phyloP scores from a whole-genome alignment of 2,113 vertebrate species.

The Eclectus roratus region DNA sequence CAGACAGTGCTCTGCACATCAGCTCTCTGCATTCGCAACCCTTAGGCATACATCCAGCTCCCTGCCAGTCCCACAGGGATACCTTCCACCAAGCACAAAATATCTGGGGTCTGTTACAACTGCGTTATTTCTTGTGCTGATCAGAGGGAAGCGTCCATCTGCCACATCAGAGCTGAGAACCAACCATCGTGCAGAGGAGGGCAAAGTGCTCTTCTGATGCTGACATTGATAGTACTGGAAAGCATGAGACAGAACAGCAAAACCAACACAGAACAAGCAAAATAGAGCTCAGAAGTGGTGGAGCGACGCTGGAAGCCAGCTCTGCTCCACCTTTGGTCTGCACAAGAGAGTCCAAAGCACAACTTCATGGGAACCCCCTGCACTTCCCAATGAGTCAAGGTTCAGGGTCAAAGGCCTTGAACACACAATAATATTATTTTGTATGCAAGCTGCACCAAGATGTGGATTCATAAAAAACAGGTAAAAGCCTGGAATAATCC shows the following conservation, averaged over 20 bases:
- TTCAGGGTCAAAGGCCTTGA: background rate
- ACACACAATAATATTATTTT: background rate
- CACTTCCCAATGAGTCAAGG: fast-evolving
- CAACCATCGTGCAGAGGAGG: fast-evolving
- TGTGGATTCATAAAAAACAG: background rate
- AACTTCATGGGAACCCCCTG: fast-evolving
- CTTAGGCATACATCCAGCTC: background rate
- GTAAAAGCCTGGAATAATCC: background rate
- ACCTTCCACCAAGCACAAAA: background rate
- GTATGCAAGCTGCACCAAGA: background rate
- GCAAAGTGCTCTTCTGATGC: fast-evolving
- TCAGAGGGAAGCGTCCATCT: fast-evolving
- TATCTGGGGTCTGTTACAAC: background rate
- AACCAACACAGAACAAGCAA: fast-evolving
- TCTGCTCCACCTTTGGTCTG: background rate
- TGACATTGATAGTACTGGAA: background rate
- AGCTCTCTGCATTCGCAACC: background rate
- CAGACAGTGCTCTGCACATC: background rate
- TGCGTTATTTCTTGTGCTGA: fast-evolving
- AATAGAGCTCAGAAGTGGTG: background rate
- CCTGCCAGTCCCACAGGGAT: background rate
- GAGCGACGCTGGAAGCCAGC: background rate
- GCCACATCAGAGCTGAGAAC: background rate
- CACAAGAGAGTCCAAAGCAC: background rate
- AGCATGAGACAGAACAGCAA: background rate